A percentile compares a stretch with the other conserved stretches of the same genome.
These are phyloP conservation scores for Seriola quinqueradiata DNA, from an alignment of 2,113 vertebrate genomes.

Conservation along the genomic window DNA sequence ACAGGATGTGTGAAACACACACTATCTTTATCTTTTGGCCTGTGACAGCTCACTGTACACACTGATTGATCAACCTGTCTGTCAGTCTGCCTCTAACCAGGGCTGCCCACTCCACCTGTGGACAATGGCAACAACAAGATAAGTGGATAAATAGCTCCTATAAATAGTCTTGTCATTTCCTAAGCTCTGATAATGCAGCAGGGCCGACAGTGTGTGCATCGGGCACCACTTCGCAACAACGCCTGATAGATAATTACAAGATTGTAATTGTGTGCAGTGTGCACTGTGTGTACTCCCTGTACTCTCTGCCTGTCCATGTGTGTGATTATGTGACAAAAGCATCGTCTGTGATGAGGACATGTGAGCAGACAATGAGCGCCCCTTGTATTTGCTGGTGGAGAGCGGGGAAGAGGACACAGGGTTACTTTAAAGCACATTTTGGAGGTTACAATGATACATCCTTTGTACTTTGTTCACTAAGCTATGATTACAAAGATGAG, in stretches of 20 bases:
- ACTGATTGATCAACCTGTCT: conserved; percentile 48
- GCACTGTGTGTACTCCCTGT: conserved; percentile 52
- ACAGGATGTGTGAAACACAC: neutral
- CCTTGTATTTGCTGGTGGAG: conserved; percentile 52
- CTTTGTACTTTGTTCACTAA: conserved; percentile 63
- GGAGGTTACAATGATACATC: conserved; percentile 57
- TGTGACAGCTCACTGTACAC: conserved; percentile 2
- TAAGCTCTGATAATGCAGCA: conserved; percentile 69
- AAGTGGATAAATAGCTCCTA: conserved; percentile 75
- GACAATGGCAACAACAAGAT: conserved; percentile 55
- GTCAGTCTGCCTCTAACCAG: conserved; percentile 29
- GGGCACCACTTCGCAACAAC: conserved; percentile 64
- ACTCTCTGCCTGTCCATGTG: conserved; percentile 25
- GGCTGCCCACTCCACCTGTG: neutral
- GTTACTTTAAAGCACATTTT: conserved; percentile 67
- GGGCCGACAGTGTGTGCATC: conserved; percentile 35
- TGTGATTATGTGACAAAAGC: conserved; percentile 65
- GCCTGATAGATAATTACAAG: conserved; percentile 73
- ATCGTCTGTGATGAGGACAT: conserved; percentile 57
- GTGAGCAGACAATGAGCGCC: conserved; percentile 52
- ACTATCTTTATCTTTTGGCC: neutral
- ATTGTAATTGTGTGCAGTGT: conserved; percentile 69
- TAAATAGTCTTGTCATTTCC: conserved; percentile 78
- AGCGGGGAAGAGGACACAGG: conserved; percentile 34
- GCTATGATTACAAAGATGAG: conserved; percentile 71